Evolutionary conservation across 2,113 vertebrate species (phyloP), one percentile per base, ranked within the genome.

Genomic region (Ursus arctos): DNA sequence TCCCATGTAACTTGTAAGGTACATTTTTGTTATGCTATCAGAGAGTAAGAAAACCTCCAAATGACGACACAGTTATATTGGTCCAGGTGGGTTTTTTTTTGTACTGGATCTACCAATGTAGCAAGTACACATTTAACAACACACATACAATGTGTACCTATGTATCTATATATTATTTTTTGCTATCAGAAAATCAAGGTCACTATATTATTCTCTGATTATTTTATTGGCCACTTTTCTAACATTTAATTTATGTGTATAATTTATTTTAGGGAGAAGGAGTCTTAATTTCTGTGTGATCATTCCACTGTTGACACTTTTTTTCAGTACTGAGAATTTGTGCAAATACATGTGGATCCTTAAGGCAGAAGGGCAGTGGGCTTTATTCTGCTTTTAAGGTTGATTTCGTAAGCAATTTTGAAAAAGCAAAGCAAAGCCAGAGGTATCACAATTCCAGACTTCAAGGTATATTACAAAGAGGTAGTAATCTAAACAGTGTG

Each of bases 341-440:
- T 33, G 49, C 0, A 6, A 43, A 9, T 51, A 4, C 13, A 19
- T 0, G 0, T 4, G 40, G 2, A 18, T 36, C 36, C 87, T 76
- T 19, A 57, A 16, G 6, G 43, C 28, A 18, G 24, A 15, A 59
- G 57, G 31, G 13, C 3, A 4, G 69, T 7, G 31, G 33, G 19
- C 11, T 43, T 21, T 22, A 15, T 43, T 72, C 57, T 43, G 24
- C 33, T 26, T 24, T 8, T 22, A 43, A 4, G 33, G 19, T 12
- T 9, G 65, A 12, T 47, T 69, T 76, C 28, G 24, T 16, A 24
- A 76, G 43, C 24, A 47, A 2, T 47, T 47, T 47, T 76, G 43
- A 76, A 4, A 76, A 76, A 49, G 72, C 8, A 74, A 74, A 74
- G 11, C 14, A 47, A 28, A 76, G 72, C 43, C 28, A 14, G 43